Base-by-base conservation (phyloP, 1,140 invertebrate genomes). In the Popillia japonica region DNA sequence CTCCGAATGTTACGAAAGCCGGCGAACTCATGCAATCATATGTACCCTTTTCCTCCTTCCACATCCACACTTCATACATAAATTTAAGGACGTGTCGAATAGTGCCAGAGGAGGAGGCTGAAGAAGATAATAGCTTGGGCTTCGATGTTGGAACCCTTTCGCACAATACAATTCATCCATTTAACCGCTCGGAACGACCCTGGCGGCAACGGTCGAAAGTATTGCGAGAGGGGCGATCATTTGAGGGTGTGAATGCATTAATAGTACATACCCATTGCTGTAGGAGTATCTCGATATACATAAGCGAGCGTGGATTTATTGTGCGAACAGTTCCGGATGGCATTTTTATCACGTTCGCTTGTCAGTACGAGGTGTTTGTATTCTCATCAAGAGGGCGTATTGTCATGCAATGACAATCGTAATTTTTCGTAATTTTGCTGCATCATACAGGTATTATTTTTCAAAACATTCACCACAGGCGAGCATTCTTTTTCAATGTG, bases 281-380 rank as follows among this genome's bases (percentile, higher is more conserved):
- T n/a, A 17, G 48, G 22, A 68, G 22, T 27, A 34, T n/a, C 11
- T 68, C 17, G 7, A 27, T 27, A 34, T 7, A 34, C 27, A 34
- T 68, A 34, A n/a, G 59, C 27, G 6, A 34, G 61, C 17, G 61
- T 27, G 61, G 61, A 68, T 68, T 34, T 68, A 68, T 68, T 68
- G 22, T 34, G 61, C 61, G 61, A 9, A 27, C 61, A 14, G 61
- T 22, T 68, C 20, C 27, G 61, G 22, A 68, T 68, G 61, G 22
- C 61, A 68, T 68, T 68, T 68, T 68, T 68, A 68, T 68, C 61
- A 68, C 61, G 61, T 68, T 68, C 61, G 61, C 61, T 22, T 68
- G 61, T 68, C 61, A 68, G 7, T 68, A 11, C 27, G 0, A 22
- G 17, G 61, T 68, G 61, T 68, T 68, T 68, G 27, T 68, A 68